These are phyloP conservation scores for Euborellia annulipes DNA, from an alignment of 1,140 invertebrate genomes.

Conservation along the genomic window DNA sequence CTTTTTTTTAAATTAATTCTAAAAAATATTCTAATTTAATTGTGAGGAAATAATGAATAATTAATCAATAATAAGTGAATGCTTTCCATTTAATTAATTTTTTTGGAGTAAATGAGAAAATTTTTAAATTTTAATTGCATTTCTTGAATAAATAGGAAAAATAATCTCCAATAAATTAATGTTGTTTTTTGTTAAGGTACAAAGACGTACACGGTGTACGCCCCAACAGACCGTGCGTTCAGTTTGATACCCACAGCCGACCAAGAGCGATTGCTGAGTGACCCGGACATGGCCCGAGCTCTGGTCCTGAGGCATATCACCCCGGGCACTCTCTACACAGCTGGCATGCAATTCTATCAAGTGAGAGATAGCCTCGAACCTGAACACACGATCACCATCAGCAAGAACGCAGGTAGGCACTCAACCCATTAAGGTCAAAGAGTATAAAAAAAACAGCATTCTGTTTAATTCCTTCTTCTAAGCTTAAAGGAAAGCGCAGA, in stretches of 20 bases:
- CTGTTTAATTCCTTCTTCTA: no score
- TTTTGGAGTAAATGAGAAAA: no score
- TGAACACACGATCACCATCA: constrained; percentile 39
- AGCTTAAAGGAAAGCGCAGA: no score
- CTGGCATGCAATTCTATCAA: constrained; percentile 72
- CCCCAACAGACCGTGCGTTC: constrained; percentile 68
- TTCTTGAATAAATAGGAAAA: no score
- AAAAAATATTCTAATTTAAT: no score
- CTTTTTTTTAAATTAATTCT: no score
- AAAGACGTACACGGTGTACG: constrained; percentile 71
- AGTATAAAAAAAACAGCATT: not conserved
- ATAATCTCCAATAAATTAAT: no score
- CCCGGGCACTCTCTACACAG: constrained; percentile 58
- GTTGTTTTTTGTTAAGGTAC: constrained; percentile 45
- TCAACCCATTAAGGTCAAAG: not conserved
- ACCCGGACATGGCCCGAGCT: constrained; percentile 46
- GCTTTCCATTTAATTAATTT: no score
- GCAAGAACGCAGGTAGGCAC: constrained; percentile 55
- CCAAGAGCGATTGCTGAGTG: constrained; percentile 36
- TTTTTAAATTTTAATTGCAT: no score
- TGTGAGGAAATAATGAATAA: no score
- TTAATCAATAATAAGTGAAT: no score
- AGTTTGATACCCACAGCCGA: constrained; percentile 41
- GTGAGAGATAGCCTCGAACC: constrained; percentile 55
- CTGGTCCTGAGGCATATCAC: constrained; percentile 64